Evolutionary conservation across 2,797 vertebrate species (phyloP).

Genomic region (Sebastes glaucus): DNA sequence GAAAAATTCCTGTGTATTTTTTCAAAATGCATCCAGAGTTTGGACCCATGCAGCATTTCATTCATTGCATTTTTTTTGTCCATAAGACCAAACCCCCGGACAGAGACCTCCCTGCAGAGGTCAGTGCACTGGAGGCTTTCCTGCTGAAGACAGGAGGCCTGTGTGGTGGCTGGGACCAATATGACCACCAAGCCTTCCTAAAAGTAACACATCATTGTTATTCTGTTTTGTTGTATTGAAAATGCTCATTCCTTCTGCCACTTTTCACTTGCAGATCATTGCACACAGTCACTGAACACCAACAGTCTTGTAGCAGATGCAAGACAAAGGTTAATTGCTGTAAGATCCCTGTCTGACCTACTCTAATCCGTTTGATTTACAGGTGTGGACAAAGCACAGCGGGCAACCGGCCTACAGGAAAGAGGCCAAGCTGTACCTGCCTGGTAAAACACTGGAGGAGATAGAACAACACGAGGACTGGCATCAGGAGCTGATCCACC

Average conservation of each 20-base stretch:
- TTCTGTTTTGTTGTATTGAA: neutral
- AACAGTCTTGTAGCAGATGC: neutral
- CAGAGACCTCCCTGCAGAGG: slow-evolving; percentile 82
- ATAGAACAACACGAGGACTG: slow-evolving; percentile 88
- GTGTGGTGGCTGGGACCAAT: slow-evolving; percentile 92
- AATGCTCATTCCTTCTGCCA: neutral
- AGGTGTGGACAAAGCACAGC: slow-evolving; percentile 82
- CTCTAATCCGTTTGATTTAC: slow-evolving; percentile 11
- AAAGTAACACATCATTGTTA: slow-evolving; percentile 63
- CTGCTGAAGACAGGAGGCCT: slow-evolving; percentile 88
- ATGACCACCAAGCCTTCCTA: slow-evolving; percentile 90
- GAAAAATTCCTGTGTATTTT: neutral
- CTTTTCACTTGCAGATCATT: neutral
- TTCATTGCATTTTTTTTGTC: neutral
- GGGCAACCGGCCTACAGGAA: slow-evolving; percentile 82
- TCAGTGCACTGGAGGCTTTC: slow-evolving; percentile 88
- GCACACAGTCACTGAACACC: neutral
- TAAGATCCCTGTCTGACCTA: neutral
- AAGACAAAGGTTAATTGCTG: neutral
- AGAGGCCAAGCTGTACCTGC: slow-evolving; percentile 86
- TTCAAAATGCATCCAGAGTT: neutral
- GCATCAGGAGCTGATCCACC: slow-evolving; percentile 86
- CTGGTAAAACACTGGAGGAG: slow-evolving; percentile 85
- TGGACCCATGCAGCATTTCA: neutral
- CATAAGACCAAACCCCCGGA: slow-evolving; percentile 41